Conservation (phyloP, 2,888 invertebrate genomes). For the Eristalis intricaria region DNA sequence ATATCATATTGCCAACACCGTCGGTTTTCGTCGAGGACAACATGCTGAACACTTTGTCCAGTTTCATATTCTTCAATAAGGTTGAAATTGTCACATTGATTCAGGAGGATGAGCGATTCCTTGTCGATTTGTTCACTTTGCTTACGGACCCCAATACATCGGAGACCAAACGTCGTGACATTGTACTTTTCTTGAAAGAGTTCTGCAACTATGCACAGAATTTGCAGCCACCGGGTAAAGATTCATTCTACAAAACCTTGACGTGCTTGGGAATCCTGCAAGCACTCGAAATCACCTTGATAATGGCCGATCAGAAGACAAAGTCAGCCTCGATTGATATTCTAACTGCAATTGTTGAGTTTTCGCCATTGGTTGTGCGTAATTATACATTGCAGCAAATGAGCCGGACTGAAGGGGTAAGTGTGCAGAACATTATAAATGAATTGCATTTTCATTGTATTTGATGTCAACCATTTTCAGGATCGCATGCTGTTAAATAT, state of each 20-base stretch:
- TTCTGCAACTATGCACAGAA: constrained; percentile 99
- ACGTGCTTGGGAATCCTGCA: constrained; percentile 93
- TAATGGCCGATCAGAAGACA: constrained; percentile 95
- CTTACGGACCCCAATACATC: constrained; percentile 94
- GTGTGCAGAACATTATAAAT: constrained; percentile 70
- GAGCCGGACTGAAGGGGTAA: constrained; percentile 91
- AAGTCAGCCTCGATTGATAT: constrained; percentile 99
- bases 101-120: constrained; percentile 98
- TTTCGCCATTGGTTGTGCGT: constrained; percentile 97
- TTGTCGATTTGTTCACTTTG: constrained; percentile 96
- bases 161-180: constrained; percentile 92
- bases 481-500: constrained; percentile 97
- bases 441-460: constrained; percentile 4
- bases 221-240: constrained; percentile 97
- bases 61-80: constrained; percentile 99
- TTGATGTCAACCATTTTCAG: constrained; percentile 81
- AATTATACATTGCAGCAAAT: constrained; percentile 98
- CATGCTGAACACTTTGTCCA: constrained; percentile 97
- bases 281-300: constrained; percentile 94
- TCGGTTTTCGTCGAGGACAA: constrained; percentile 99
- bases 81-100: constrained; percentile 99
- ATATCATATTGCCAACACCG: constrained; percentile 99
- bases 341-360: constrained; percentile 98
- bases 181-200: constrained; percentile 98
- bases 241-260: constrained; percentile 97